phyloP scores from a whole-genome alignment of 2,797 vertebrate species.

The Anableps anableps region DNA sequence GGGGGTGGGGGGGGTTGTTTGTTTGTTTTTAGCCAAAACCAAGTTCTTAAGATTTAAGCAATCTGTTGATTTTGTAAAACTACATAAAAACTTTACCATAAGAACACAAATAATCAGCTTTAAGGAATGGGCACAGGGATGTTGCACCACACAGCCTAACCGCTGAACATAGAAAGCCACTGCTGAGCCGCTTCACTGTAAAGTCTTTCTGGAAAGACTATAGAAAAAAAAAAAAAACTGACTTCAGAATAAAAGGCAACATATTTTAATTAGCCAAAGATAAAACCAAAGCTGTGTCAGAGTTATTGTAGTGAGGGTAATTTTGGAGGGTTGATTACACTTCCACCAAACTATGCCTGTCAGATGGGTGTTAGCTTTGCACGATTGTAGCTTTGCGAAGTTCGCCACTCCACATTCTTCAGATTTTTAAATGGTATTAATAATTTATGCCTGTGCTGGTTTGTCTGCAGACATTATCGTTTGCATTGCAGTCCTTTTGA shows the following conservation, averaged over 20 bases:
- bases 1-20: slow-evolving; percentile 26
- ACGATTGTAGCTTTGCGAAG: not conserved
- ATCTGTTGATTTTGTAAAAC: slow-evolving; percentile 4
- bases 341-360: not conserved
- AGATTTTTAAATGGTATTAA: not conserved
- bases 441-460: not conserved
- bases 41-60: slow-evolving; percentile 9
- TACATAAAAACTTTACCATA: not conserved
- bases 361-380: no score
- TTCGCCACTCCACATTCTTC: not conserved
- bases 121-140: not conserved
- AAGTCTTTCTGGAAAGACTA: no score
- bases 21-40: slow-evolving; percentile 24
- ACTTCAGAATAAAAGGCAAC: not conserved
- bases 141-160: no score
- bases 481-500: not conserved
- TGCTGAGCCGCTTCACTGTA: no score
- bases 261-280: no score
- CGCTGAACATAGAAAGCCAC: no score
- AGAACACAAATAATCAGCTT: not conserved
- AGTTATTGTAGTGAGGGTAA: not conserved
- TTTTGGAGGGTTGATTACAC: not conserved
- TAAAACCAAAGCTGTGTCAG: not conserved
- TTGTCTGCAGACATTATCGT: not conserved
- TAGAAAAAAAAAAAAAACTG: no score